Percentiles rank a stretch among this genome's conserved stretches.
Conservation (phyloP, 2,888 invertebrate genomes). For the Pachycephus smyrnensis region DNA sequence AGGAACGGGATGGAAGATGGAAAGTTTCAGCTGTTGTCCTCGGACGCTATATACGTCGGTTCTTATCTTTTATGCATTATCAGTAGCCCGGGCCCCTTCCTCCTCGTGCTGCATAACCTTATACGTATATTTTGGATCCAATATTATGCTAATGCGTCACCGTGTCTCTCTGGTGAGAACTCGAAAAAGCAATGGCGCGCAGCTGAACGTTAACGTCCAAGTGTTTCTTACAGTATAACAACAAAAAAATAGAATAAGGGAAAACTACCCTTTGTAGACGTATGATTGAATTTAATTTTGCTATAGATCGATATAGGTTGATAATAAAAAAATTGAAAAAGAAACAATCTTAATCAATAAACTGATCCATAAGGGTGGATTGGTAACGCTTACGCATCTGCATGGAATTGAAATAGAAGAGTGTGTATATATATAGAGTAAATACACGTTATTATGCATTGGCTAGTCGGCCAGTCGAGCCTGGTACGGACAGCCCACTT, state of each 20-base stretch:
- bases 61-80: constrained; percentile 62
- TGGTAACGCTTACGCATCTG: no score
- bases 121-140: constrained; percentile 55
- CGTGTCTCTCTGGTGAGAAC: not conserved
- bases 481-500: constrained; percentile 43
- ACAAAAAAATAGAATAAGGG: no score
- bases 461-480: constrained; percentile 30
- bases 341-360: not conserved
- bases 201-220: not conserved
- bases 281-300: no score
- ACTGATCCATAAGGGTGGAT: no score
- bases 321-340: not conserved
- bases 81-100: constrained; percentile 33
- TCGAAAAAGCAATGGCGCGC: not conserved
- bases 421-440: constrained; percentile 14
- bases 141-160: constrained; percentile 56
- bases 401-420: no score
- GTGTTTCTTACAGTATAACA: no score
- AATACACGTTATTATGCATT: constrained; percentile 38
- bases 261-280: no score
- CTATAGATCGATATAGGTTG: no score
- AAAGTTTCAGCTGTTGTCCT: constrained; percentile 20
- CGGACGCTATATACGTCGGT: constrained; percentile 19
- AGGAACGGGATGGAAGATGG: not conserved
- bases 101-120: constrained; percentile 31